phyloP scores from a whole-genome alignment of 2,888 invertebrate genomes.

The Cosmia pyralina region DNA sequence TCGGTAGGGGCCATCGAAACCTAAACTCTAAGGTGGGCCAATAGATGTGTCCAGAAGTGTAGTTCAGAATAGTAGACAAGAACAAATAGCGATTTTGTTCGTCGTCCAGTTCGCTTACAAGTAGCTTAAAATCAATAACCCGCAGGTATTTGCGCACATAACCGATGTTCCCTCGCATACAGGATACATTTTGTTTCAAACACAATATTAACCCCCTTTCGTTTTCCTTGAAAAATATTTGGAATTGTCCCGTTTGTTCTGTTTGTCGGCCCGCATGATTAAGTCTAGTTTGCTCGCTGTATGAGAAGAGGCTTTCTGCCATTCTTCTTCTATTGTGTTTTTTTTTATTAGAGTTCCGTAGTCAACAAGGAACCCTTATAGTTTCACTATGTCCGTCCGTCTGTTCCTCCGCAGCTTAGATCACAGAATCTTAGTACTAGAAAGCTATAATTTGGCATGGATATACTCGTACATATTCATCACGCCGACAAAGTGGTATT shows the following conservation, averaged over 20 bases:
- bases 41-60: too few relatives aligned
- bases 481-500: too few relatives aligned
- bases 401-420: too few relatives aligned
- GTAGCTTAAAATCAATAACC: slow-evolving; percentile 38
- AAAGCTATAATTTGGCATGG: too few relatives aligned
- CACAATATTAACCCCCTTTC: neutral
- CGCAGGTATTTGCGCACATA: slow-evolving; percentile 5
- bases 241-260: neutral
- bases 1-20: too few relatives aligned
- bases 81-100: neutral
- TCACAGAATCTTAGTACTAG: too few relatives aligned
- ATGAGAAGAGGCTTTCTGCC: neutral
- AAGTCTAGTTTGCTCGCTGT: neutral
- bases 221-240: neutral
- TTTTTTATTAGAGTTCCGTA: neutral
- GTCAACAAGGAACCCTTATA: too few relatives aligned
- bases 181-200: slow-evolving; percentile 2
- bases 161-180: slow-evolving; percentile 1
- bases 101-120: neutral
- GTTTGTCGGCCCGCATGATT: neutral
- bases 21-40: too few relatives aligned
- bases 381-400: too few relatives aligned
- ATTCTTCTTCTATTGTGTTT: too few relatives aligned
- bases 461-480: too few relatives aligned
- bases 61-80: neutral